phyloP scores from a whole-genome alignment of 2,113 vertebrate genomes.

The Entelurus aequoreus region DNA sequence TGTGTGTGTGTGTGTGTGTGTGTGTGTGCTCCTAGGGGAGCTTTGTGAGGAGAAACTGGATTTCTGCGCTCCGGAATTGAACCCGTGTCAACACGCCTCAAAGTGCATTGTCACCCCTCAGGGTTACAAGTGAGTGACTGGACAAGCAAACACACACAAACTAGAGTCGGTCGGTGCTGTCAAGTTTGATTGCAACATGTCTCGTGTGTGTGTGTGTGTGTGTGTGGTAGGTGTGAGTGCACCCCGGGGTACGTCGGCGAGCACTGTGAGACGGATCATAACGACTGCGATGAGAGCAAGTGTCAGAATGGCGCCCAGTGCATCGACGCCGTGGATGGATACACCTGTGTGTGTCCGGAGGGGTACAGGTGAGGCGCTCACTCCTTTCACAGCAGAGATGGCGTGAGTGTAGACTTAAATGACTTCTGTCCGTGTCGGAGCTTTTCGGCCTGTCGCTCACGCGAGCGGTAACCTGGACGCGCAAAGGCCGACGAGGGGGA shows the following conservation, averaged over 20 bases:
- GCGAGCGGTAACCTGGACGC: too few species aligned
- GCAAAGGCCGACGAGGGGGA: too few species aligned
- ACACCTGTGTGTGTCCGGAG: conserved; percentile 89
- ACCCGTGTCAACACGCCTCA: conserved; percentile 92
- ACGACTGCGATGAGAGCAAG: conserved; percentile 93
- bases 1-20: conserved; percentile 13
- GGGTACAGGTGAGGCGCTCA: conserved; percentile 82
- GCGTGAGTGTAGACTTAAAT: too few species aligned
- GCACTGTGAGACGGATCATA: conserved; percentile 86
- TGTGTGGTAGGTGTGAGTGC: conserved; percentile 84
- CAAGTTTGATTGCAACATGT: conserved; percentile 16
- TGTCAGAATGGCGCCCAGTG: conserved; percentile 92
- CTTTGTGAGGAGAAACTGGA: conserved; percentile 95
- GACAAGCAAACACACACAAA: background rate
- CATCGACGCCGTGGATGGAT: conserved; percentile 90
- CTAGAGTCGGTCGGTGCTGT: conserved; percentile 9
- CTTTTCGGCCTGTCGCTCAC: too few species aligned
- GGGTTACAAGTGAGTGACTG: conserved; percentile 86
- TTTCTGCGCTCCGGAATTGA: conserved; percentile 91
- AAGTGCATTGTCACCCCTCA: conserved; percentile 89
- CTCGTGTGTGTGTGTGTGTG: conserved; percentile 6
- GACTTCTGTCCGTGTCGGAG: too few species aligned
- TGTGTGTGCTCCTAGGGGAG: conserved; percentile 76
- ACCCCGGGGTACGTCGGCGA: conserved; percentile 90
- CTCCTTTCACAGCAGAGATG: background rate